A percentile compares a stretch with the other conserved stretches of the same genome.
Conservation (phyloP, 1,140 invertebrate genomes). For the Lethocerus indicus region DNA sequence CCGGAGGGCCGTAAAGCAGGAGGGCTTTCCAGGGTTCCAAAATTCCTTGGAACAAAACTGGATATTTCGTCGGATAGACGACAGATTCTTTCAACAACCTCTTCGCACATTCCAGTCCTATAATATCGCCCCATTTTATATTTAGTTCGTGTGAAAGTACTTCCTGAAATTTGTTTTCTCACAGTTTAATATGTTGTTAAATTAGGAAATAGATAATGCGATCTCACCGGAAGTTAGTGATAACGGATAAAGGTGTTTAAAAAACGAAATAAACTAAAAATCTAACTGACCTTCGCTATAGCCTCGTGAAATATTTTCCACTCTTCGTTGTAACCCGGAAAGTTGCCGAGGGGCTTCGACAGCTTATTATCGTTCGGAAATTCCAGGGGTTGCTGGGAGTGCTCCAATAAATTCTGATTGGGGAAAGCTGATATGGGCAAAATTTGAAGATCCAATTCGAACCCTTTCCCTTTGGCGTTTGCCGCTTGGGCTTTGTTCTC, state of each 20-base stretch:
- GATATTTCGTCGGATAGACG: conserved; percentile 71
- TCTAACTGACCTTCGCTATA: conserved; percentile 26
- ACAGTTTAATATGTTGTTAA: not conserved
- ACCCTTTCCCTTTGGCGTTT: not conserved
- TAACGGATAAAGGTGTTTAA: too few relatives aligned
- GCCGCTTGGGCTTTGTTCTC: not conserved
- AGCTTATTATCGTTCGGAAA: conserved; percentile 18
- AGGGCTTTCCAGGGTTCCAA: conserved; percentile 65
- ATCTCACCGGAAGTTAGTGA: not conserved
- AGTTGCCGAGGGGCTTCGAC: conserved; percentile 25
- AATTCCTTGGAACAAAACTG: conserved; percentile 61
- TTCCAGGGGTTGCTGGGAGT: not conserved
- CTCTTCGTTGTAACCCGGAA: conserved; percentile 28
- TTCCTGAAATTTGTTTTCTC: too few relatives aligned
- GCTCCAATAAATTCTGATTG: too few relatives aligned
- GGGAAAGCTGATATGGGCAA: not conserved
- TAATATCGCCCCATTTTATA: conserved; percentile 52
- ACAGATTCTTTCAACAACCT: conserved; percentile 74
- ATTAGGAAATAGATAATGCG: not conserved
- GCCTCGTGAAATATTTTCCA: conserved; percentile 34
- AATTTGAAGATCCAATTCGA: not conserved
- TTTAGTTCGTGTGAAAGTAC: conserved; percentile 51
- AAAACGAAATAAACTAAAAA: not conserved
- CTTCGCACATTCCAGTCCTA: conserved; percentile 63
- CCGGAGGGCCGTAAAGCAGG: conserved; percentile 68